Evolutionary conservation across 1,140 invertebrate species (phyloP).

Genomic region (Globodera rostochiensis): DNA sequence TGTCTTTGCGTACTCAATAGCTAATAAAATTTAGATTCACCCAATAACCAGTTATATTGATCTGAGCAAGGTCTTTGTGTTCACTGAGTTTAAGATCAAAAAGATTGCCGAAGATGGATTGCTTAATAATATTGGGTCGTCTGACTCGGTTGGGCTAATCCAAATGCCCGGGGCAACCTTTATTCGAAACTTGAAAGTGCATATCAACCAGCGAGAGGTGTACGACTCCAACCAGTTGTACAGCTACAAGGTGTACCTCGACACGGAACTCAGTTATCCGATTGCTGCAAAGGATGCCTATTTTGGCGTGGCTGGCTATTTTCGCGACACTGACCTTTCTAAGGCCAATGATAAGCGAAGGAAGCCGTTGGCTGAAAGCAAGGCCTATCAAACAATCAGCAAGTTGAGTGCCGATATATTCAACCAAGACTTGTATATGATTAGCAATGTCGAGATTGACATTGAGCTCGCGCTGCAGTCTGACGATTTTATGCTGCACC

Average conservation of each 20-base stretch:
- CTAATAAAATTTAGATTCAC: neutral
- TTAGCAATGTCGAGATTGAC: conserved; percentile 8
- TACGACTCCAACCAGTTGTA: conserved; percentile 14
- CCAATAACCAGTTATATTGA: conserved; percentile 9
- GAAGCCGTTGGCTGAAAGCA: neutral
- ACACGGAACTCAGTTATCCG: conserved; percentile 4
- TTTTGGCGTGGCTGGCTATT: neutral
- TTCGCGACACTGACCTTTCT: neutral
- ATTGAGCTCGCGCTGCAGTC: conserved; percentile 8
- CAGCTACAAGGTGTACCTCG: conserved; percentile 3
- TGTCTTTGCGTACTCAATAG: too few species aligned
- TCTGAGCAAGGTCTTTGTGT: neutral
- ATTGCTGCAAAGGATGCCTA: neutral
- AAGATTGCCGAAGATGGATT: neutral
- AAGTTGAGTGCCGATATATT: conserved; percentile 12
- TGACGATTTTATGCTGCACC: neutral
- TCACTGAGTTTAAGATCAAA: neutral
- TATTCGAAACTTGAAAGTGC: neutral
- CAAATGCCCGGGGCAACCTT: neutral
- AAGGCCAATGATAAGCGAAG: neutral
- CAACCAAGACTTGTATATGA: conserved; percentile 19
- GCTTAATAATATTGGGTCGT: neutral
- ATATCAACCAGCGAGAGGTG: conserved; percentile 14
- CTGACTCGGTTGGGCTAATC: neutral
- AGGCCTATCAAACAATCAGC: neutral